Evolutionary conservation across 2,113 vertebrate species (phyloP).

Genomic region (Semnornis frantzii): DNA sequence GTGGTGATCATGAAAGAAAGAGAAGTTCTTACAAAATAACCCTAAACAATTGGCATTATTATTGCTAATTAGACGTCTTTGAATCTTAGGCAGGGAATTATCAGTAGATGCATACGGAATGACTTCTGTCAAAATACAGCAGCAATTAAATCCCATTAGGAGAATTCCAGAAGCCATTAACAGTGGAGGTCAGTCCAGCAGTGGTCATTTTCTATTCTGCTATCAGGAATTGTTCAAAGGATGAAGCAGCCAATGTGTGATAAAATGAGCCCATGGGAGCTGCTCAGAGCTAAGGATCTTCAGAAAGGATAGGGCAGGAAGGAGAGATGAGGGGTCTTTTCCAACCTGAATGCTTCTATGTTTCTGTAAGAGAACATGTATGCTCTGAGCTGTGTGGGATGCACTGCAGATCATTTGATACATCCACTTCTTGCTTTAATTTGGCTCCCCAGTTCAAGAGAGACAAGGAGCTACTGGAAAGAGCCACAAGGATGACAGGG

Average conservation of each 20-base stretch:
- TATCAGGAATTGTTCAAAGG: not conserved
- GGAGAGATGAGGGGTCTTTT: not conserved
- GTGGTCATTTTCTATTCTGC: not conserved
- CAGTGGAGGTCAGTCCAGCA: not conserved
- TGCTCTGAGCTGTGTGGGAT: not conserved
- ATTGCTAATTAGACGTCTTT: no score
- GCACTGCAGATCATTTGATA: not conserved
- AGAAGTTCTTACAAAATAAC: not conserved
- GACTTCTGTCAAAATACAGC: not conserved
- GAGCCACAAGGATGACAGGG: no score
- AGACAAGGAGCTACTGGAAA: no score
- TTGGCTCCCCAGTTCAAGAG: no score
- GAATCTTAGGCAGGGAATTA: not conserved
- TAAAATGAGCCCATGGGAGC: not conserved
- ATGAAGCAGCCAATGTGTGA: not conserved
- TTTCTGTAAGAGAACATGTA: not conserved
- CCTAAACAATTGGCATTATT: no score
- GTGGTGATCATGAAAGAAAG: not conserved
- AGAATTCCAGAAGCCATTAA: conserved; percentile 1
- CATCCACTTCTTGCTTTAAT: not conserved
- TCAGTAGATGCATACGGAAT: not conserved
- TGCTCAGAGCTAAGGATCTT: not conserved
- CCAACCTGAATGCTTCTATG: not conserved
- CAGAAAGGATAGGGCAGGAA: not conserved
- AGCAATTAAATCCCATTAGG: conserved; percentile 1